phyloP scores from a whole-genome alignment of 2,113 vertebrate species.

The Phodopus roborovskii region DNA sequence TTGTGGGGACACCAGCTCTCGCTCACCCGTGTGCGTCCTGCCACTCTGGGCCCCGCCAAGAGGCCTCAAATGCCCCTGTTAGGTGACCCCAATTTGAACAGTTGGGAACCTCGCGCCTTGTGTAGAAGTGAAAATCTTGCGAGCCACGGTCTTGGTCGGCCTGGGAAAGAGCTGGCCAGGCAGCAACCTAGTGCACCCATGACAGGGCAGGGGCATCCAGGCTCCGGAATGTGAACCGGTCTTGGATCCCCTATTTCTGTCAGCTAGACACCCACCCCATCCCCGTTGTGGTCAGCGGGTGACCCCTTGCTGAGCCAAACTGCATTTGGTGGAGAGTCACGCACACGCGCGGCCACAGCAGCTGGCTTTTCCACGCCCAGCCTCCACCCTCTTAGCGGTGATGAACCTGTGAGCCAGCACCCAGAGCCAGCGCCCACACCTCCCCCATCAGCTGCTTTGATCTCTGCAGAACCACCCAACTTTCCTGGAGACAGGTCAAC shows the following conservation, averaged over 20 bases:
- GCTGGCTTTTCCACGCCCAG: not conserved
- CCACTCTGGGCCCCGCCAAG: not conserved
- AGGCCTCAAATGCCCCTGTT: no score
- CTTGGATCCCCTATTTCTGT: not conserved
- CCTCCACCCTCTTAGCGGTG: not conserved
- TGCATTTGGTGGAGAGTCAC: not conserved
- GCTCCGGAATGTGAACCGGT: not conserved
- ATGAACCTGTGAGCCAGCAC: not conserved
- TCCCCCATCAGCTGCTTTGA: not conserved
- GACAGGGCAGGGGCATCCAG: not conserved
- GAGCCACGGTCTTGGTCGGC: not conserved
- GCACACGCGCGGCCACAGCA: not conserved
- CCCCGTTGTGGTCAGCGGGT: not conserved
- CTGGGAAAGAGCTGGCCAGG: not conserved
- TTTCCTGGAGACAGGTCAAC: slow-evolving; percentile 58
- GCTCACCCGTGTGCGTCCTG: not conserved
- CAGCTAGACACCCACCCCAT: not conserved
- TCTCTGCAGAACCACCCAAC: slow-evolving; percentile 15
- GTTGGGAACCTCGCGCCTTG: not conserved
- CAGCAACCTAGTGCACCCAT: not conserved
- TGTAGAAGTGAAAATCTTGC: not conserved
- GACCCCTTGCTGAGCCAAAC: not conserved
- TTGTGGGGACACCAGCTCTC: not conserved
- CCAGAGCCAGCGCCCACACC: not conserved
- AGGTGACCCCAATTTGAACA: not conserved